These are phyloP conservation scores for Heptranchias perlo DNA, from an alignment of 2,113 vertebrate species.

Conservation along the genomic window DNA sequence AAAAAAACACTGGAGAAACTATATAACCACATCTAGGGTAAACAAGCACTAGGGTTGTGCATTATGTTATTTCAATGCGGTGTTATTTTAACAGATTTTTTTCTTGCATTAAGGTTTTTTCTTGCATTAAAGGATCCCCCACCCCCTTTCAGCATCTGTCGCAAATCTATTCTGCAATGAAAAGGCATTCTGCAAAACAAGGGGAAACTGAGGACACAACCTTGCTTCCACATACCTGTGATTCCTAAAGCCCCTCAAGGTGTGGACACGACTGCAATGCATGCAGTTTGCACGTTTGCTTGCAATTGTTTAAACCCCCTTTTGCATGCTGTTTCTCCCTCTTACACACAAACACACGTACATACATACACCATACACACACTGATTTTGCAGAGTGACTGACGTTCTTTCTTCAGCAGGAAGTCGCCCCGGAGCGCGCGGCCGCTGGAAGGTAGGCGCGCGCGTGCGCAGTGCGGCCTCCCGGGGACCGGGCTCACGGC, in stretches of 20 bases:
- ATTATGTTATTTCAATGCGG: neutral
- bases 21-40: neutral
- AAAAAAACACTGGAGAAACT: neutral
- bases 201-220: neutral
- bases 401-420: neutral
- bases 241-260: conserved; percentile 24
- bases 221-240: conserved; percentile 14
- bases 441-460: neutral
- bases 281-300: conserved; percentile 26
- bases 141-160: conserved; percentile 4
- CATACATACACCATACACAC: too few relatives aligned
- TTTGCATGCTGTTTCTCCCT: neutral
- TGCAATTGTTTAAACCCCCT: neutral
- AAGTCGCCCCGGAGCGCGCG: neutral
- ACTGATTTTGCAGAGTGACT: conserved; percentile 27
- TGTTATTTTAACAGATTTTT: neutral
- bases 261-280: neutral
- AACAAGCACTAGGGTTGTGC: neutral
- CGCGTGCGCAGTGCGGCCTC: neutral
- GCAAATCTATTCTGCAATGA: conserved; percentile 1
- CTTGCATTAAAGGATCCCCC: neutral
- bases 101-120: neutral
- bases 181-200: neutral
- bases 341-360: neutral
- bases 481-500: neutral